Conservation (phyloP, 2,888 invertebrate species). For the Dynastes hyllus region DNA sequence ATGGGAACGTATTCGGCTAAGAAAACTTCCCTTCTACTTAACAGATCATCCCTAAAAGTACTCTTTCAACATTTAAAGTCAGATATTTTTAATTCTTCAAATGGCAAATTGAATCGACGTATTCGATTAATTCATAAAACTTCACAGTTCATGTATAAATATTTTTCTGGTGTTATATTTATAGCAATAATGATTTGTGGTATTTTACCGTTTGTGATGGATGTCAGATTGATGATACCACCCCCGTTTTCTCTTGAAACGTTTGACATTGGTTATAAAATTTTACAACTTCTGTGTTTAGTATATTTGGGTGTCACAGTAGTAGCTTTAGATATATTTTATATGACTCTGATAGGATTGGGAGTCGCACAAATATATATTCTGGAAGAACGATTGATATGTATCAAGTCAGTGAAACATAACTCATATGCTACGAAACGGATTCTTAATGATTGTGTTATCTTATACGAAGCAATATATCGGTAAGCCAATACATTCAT, state of each 20-base stretch:
- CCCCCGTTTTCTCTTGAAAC: not conserved
- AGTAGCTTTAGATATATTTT: constrained; percentile 2
- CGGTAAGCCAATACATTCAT: constrained; percentile 12
- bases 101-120: not conserved
- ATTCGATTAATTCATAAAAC: constrained; percentile 5
- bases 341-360: constrained; percentile 8
- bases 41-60: not conserved
- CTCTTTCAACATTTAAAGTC: constrained; percentile 12
- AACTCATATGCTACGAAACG: not conserved
- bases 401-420: not conserved
- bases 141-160: not conserved
- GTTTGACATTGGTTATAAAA: constrained; percentile 3
- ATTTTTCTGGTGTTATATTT: constrained; percentile 4
- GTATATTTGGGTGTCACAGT: not conserved
- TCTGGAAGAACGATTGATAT: constrained; percentile 5
- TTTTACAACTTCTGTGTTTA: not conserved
- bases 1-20: constrained; percentile 1
- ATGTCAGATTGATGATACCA: not conserved
- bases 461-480: constrained; percentile 35
- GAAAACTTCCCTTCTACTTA: not conserved
- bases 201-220: not conserved
- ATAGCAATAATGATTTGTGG: not conserved
- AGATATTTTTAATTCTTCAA: not conserved
- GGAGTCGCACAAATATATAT: constrained; percentile 16
- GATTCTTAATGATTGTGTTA: constrained; percentile 20